Percentiles rank a stretch among this genome's conserved stretches.
Conservation (phyloP, 1,140 invertebrate genomes). For the Matsumurasca onukii region DNA sequence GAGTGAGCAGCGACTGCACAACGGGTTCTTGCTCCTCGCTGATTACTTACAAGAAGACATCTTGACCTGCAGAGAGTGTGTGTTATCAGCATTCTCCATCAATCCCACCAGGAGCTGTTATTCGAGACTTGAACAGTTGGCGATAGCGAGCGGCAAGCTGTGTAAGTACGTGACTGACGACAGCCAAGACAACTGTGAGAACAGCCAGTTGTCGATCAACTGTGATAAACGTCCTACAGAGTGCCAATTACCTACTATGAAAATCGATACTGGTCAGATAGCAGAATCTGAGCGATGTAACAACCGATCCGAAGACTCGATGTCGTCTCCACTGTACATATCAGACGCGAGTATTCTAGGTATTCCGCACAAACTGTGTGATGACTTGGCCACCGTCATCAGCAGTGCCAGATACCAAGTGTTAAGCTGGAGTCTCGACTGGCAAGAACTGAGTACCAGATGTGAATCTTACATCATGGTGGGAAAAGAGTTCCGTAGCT, state of each 20-base stretch:
- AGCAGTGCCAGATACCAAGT: conserved; percentile 61
- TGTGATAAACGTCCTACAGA: background rate
- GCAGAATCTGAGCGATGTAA: background rate
- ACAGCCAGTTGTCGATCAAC: conserved; percentile 9
- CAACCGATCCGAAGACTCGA: conserved; percentile 46
- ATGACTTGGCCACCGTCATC: conserved; percentile 61
- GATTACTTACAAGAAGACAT: conserved; percentile 54
- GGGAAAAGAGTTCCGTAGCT: conserved; percentile 57
- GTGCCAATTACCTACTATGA: background rate
- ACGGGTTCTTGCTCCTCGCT: conserved; percentile 58
- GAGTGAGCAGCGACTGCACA: conserved; percentile 55
- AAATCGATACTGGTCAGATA: conserved; percentile 9
- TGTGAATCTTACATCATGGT: conserved; percentile 62
- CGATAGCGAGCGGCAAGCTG: conserved; percentile 27
- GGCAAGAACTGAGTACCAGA: conserved; percentile 56
- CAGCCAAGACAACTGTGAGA: conserved; percentile 5
- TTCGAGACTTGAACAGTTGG: conserved; percentile 51
- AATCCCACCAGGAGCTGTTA: conserved; percentile 57
- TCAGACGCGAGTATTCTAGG: conserved; percentile 55
- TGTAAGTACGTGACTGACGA: background rate
- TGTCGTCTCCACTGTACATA: conserved; percentile 51
- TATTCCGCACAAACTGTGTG: conserved; percentile 57
- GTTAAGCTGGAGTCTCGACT: conserved; percentile 60
- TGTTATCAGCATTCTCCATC: conserved; percentile 65
- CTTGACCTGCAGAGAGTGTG: conserved; percentile 59